Base-by-base conservation (phyloP, 2,113 vertebrate species). In the Loxodonta africana region DNA sequence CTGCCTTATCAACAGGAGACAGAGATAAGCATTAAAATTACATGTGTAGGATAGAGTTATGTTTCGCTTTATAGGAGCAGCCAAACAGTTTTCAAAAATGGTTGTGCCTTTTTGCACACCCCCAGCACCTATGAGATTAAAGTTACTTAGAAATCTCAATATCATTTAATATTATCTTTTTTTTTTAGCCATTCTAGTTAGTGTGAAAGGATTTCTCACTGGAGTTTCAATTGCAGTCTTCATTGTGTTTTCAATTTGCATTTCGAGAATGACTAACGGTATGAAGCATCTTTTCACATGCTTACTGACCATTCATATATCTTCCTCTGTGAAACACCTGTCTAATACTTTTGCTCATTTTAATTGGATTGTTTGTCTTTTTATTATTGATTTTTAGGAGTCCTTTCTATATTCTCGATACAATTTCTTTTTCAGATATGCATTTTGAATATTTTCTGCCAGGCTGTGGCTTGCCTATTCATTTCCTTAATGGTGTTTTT, bases 331-430 rank as follows among this genome's bases (percentile, higher is more conserved):
- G 84, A 90, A 87, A 65, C 84, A 44, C 92, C 94, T 92, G 37
- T 28, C 97, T 37, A 95, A 82, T 90, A 84, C 15, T 85, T 95
- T 82, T 94, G 26, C 51, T 95, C 57, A 77, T 90, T 95, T 95
- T 60, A 97, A 96, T 93, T 87, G 93, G n/a, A 93, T 90, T 76
- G 73, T 83, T 90, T 88, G 25, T 78, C 88, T 91, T 92, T 96
- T 86, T n/a, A 77, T 89, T 83, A 96, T 65, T 96, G 84, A 92
- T 51, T 95, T 95, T 95, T 83, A 95, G 23, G 30, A 91, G 18
- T 69, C 2, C 8, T 74, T 91, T 91, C 90, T 83, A 33, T 93
- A 93, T 93, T 83, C 25, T 15, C 93, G 30, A 88, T 65, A 69
- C 11, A 96, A 71, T 91, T 88, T 90, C 77, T 44, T 80, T 76